These are phyloP conservation scores for Uromys caudimaculatus DNA, from an alignment of 2,797 vertebrate genomes.

Conservation along the genomic window DNA sequence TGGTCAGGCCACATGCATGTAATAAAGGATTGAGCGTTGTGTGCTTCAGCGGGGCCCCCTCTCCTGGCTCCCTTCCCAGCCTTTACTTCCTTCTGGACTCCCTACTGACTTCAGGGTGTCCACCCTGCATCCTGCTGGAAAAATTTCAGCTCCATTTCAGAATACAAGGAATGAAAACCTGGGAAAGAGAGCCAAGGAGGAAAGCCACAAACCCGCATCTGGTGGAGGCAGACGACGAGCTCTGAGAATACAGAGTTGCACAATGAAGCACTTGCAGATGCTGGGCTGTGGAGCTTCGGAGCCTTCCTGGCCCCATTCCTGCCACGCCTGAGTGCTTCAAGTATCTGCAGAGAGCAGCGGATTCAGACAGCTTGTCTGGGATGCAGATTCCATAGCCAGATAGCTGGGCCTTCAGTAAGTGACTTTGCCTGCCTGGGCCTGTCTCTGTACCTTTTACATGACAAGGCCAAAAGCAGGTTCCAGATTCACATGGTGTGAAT, in stretches of 20 bases:
- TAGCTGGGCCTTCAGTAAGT: neutral
- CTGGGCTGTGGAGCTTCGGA: neutral
- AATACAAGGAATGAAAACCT: slow-evolving; percentile 72
- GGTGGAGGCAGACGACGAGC: slow-evolving; percentile 24
- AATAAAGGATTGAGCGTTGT: slow-evolving; percentile 70
- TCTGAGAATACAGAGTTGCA: slow-evolving; percentile 16
- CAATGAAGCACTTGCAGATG: slow-evolving; percentile 43
- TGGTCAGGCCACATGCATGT: slow-evolving; percentile 74
- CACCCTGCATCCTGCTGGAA: slow-evolving; percentile 73
- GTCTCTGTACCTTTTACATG: neutral
- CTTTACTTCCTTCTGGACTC: slow-evolving; percentile 77
- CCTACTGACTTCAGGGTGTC: slow-evolving; percentile 77
- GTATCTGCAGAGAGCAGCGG: neutral
- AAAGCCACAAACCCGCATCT: slow-evolving; percentile 78
- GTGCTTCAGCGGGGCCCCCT: slow-evolving; percentile 26
- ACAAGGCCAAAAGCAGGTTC: neutral
- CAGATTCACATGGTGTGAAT: neutral
- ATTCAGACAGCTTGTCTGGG: neutral
- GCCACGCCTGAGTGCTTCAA: neutral
- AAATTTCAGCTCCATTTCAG: slow-evolving; percentile 70
- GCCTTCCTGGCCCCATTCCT: neutral
- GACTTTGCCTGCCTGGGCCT: neutral
- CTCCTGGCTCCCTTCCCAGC: slow-evolving; percentile 53
- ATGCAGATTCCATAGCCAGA: neutral
- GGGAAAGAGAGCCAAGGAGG: slow-evolving; percentile 73